These are phyloP conservation scores for Coturnix japonica DNA, from an alignment of 2,113 vertebrate species.

Conservation along the genomic window DNA sequence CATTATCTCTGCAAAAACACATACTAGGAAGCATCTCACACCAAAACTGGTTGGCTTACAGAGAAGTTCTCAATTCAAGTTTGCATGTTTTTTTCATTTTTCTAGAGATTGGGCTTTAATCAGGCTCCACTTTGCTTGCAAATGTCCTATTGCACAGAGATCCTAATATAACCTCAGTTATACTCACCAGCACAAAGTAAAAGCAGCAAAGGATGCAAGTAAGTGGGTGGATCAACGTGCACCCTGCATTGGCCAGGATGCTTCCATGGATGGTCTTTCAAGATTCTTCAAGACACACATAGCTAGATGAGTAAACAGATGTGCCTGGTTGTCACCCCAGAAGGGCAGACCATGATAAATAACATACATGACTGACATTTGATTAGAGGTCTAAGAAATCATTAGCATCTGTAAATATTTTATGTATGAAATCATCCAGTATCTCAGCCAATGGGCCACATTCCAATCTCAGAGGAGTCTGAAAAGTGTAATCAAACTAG, in stretches of 20 bases:
- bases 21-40: not conserved
- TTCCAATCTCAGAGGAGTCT: not conserved
- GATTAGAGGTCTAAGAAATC: not conserved
- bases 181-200: not conserved
- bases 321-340: not conserved
- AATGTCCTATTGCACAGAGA: not conserved
- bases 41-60: not conserved
- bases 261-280: not conserved
- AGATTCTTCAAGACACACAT: not conserved
- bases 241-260: not conserved
- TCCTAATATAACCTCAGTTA: not conserved
- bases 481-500: not conserved
- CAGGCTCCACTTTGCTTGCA: not conserved
- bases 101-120: rapidly evolving
- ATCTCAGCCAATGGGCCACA: not conserved
- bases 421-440: not conserved
- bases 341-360: not conserved
- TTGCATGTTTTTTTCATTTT: not conserved
- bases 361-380: not conserved
- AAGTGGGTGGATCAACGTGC: not conserved
- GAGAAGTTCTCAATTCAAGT: not conserved
- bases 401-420: not conserved
- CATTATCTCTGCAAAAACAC: not conserved
- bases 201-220: not conserved
- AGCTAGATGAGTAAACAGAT: not conserved